A percentile compares a stretch with the other conserved stretches of the same genome.
These are phyloP conservation scores for Plagodis dolabraria DNA, from an alignment of 2,888 invertebrate genomes.

Conservation along the genomic window DNA sequence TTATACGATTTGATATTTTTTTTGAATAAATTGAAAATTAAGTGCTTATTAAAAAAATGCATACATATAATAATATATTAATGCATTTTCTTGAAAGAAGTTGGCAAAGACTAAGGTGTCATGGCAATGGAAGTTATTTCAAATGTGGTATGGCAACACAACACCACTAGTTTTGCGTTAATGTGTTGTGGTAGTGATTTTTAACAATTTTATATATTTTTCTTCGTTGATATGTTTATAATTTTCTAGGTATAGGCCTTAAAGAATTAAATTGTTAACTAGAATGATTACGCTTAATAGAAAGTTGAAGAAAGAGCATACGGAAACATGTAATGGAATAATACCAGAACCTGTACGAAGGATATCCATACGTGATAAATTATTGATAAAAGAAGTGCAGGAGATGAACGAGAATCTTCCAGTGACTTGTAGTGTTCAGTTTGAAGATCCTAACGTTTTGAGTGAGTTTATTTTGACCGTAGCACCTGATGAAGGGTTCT, in stretches of 20 bases:
- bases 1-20: too few relatives aligned
- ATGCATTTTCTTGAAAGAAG: too few relatives aligned
- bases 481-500: constrained; percentile 94
- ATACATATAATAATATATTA: too few relatives aligned
- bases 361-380: constrained; percentile 91
- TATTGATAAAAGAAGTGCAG: constrained; percentile 91
- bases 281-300: constrained; percentile 90
- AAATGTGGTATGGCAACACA: too few relatives aligned
- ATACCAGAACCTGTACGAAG: constrained; percentile 77
- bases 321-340: constrained; percentile 70
- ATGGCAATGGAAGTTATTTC: too few relatives aligned
- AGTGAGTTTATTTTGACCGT: constrained; percentile 92
- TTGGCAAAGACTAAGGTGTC: too few relatives aligned
- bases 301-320: constrained; percentile 87
- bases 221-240: constrained; percentile 50
- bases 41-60: too few relatives aligned
- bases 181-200: constrained; percentile 21
- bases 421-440: constrained; percentile 90
- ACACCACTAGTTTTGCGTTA: constrained; percentile 11
- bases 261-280: constrained; percentile 26
- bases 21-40: too few relatives aligned
- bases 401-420: constrained; percentile 96
- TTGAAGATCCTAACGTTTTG: constrained; percentile 92
- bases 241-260: constrained; percentile 29
- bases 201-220: constrained; percentile 29